phyloP scores from a whole-genome alignment of 2,113 vertebrate genomes.

The Paratilapia polleni region DNA sequence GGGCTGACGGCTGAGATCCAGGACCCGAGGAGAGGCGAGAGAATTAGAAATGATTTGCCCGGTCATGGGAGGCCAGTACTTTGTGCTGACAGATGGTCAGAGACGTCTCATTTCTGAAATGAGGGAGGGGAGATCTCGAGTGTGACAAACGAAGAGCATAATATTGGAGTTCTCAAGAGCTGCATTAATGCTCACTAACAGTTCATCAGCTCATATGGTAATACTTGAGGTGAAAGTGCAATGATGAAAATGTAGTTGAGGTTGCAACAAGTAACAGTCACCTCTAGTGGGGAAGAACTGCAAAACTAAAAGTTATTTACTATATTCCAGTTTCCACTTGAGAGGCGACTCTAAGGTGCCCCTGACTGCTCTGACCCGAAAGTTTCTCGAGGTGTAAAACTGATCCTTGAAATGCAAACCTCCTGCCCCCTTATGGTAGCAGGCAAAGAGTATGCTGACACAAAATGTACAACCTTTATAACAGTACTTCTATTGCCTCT shows the following conservation, averaged over 20 bases:
- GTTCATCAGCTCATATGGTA: constrained; percentile 28
- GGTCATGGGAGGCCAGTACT: constrained; percentile 43
- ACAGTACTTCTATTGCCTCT: neutral
- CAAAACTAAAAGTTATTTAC: constrained; percentile 2
- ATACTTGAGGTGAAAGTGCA: constrained; percentile 30
- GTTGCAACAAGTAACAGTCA: constrained; percentile 26
- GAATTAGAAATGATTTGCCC: constrained; percentile 63
- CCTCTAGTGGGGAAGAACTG: constrained; percentile 14
- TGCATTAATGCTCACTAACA: constrained; percentile 38
- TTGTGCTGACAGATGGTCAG: constrained; percentile 60
- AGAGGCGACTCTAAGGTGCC: neutral
- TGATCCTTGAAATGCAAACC: neutral
- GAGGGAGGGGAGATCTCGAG: constrained; percentile 44
- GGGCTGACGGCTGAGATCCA: constrained; percentile 36
- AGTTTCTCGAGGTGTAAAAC: neutral
- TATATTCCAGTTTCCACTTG: constrained; percentile 5
- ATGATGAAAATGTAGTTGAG: neutral
- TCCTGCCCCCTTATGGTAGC: neutral
- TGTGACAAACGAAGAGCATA: constrained; percentile 25
- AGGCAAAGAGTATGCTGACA: neutral
- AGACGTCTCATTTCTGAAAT: constrained; percentile 65
- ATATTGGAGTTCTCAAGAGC: constrained; percentile 34
- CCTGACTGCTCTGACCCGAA: constrained; percentile 17
- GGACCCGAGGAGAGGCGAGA: constrained; percentile 33
- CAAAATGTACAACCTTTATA: constrained; percentile 10